Percentiles rank a stretch among this genome's conserved stretches.
phyloP scores from a whole-genome alignment of 53 echinoderm and acorn worm genomes.

The Holothuria leucospilota region DNA sequence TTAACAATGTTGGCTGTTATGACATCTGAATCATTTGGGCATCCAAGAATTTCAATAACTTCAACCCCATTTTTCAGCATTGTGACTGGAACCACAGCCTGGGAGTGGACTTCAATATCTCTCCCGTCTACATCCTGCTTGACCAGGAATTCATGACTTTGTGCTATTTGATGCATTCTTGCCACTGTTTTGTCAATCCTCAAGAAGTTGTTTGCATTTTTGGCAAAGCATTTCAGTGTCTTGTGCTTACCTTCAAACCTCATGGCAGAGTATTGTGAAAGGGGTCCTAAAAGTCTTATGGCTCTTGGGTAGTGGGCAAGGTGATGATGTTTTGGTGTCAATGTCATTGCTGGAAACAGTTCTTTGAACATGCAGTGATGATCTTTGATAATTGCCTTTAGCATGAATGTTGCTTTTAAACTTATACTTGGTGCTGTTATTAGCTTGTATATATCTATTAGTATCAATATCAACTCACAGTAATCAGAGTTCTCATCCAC shows the following conservation, averaged over 20 bases:
- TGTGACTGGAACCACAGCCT: conserved; percentile 45
- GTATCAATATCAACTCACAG: conserved; percentile 52
- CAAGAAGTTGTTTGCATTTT: conserved; percentile 33
- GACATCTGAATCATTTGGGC: conserved; percentile 38
- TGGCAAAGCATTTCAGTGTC: conserved; percentile 44
- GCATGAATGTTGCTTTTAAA: conserved; percentile 28
- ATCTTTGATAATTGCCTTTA: conserved; percentile 58
- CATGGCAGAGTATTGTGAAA: conserved; percentile 33
- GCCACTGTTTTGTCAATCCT: conserved; percentile 53
- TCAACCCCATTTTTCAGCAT: conserved; percentile 50
- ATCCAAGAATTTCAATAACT: conserved; percentile 28
- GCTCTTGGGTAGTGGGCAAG: conserved; percentile 55
- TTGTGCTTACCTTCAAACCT: conserved; percentile 60
- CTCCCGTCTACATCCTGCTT: conserved; percentile 47
- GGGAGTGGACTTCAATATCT: conserved; percentile 44
- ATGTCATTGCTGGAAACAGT: conserved; percentile 32
- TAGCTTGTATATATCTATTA: conserved; percentile 46
- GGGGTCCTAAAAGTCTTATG: conserved; percentile 48
- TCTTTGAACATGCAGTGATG: conserved; percentile 53
- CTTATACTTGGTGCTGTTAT: conserved; percentile 54
- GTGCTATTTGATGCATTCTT: conserved; percentile 54
- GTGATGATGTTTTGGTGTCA: conserved; percentile 56
- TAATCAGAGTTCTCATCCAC: conserved; percentile 23
- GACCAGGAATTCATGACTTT: conserved; percentile 38
- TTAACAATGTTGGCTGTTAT: conserved; percentile 34